phyloP scores from a whole-genome alignment of 2,888 invertebrate genomes.

The Brachypterus glaber region DNA sequence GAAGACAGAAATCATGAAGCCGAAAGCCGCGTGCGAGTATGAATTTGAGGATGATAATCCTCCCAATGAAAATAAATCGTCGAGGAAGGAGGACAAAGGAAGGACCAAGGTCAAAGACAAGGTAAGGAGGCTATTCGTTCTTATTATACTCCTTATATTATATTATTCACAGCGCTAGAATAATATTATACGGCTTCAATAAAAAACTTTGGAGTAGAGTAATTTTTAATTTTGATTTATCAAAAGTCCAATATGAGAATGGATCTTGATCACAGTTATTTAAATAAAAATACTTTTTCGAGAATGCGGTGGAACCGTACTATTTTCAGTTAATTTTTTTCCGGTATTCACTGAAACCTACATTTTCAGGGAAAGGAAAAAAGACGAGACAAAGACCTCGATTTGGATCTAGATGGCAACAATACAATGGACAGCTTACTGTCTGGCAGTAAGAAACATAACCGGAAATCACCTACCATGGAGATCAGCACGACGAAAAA shows the following conservation, averaged over 20 bases:
- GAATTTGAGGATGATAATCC: conserved; percentile 29
- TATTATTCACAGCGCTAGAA: too few relatives aligned
- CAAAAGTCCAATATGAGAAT: too few relatives aligned
- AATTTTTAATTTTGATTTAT: too few relatives aligned
- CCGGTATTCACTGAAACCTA: too few relatives aligned
- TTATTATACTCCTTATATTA: too few relatives aligned
- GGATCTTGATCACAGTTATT: too few relatives aligned
- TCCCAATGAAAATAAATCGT: conserved; percentile 31
- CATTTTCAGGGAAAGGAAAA: conserved; percentile 30
- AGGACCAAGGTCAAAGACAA: conserved; percentile 26
- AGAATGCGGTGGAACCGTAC: too few relatives aligned
- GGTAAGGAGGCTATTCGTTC: conserved; percentile 8
- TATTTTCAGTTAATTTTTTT: too few relatives aligned
- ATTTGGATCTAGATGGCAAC: conserved; percentile 31
- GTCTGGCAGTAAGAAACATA: conserved; percentile 26
- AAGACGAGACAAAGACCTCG: conserved; percentile 27
- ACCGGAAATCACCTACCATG: conserved; percentile 17
- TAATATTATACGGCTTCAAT: too few relatives aligned
- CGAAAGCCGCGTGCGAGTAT: conserved; percentile 22
- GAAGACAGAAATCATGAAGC: conserved; percentile 38
- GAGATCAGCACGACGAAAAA: conserved; percentile 30
- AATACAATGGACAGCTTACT: conserved; percentile 30
- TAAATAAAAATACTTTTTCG: too few relatives aligned
- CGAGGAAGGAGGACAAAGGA: conserved; percentile 11
- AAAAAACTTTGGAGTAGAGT: too few relatives aligned